Evolutionary conservation across 2,113 vertebrate species (phyloP).

Genomic region (Antennarius striatus): DNA sequence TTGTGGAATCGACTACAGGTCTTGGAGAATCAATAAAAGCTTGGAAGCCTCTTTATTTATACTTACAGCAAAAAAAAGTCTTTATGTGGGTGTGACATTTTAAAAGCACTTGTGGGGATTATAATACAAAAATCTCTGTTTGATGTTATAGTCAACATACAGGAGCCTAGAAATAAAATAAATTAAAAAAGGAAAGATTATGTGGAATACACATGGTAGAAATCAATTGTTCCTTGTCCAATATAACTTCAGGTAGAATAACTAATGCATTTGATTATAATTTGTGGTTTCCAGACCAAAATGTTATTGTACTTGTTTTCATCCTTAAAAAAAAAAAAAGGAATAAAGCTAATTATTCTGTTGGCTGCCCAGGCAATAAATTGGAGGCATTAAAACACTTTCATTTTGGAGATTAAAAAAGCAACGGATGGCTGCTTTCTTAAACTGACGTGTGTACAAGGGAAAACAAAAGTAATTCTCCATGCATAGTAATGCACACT

Average conservation of each 20-base stretch:
- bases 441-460: constrained; percentile 76
- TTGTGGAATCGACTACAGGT: constrained; percentile 79
- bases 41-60: constrained; percentile 73
- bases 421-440: constrained; percentile 67
- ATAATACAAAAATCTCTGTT: constrained; percentile 8
- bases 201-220: constrained; percentile 22
- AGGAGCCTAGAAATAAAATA: neutral
- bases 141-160: constrained; percentile 1
- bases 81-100: constrained; percentile 24
- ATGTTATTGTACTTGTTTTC: constrained; percentile 74
- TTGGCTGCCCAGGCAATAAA: constrained; percentile 85
- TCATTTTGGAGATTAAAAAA: constrained; percentile 83
- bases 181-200: constrained; percentile 9
- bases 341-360: constrained; percentile 84
- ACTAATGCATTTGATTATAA: constrained; percentile 56
- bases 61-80: constrained; percentile 33
- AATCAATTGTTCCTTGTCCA: constrained; percentile 30
- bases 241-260: constrained; percentile 61
- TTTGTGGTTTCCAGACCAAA: constrained; percentile 63
- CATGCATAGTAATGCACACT: constrained; percentile 48
- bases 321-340: constrained; percentile 58
- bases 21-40: constrained; percentile 74
- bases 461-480: constrained; percentile 67
- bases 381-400: constrained; percentile 82
- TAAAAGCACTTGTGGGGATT: constrained; percentile 12